Base-by-base conservation (phyloP, 2,888 invertebrate genomes). In the Ophion slaviceki region DNA sequence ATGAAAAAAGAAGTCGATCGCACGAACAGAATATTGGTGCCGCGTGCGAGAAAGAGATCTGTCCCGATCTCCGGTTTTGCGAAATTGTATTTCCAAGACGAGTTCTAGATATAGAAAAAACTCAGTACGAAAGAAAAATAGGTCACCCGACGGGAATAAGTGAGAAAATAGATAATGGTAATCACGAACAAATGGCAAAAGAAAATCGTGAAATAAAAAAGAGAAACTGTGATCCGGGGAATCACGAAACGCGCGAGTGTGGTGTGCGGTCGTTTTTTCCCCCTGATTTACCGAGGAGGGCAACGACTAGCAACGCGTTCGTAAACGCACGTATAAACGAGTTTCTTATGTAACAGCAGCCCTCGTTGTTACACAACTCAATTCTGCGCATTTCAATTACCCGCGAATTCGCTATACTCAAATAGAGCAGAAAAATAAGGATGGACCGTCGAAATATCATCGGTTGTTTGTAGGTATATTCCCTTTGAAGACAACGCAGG, bases 311-410 rank as follows among this genome's bases (percentile, higher is more conserved):
- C 74, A 64, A 84, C 57, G 36, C 45, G 28, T 17, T 24, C 64
- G 71, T 67, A 80, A 40, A 40, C 40, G 40, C 85, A 61, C 68
- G 76, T 78, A 45, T 84, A 89, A 93, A 92, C 92, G 87, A 90
- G 92, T 92, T 92, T 89, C 91, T 92, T 92, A 92, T 90, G 90
- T 91, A 92, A 93, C 88, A 62, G 67, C 68, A 67, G 82, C 45
- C 68, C 80, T 64, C 71, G 62, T 72, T 66, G 36, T 80, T 80
- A 67, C 67, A 74, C 77, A 84, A 84, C 80, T 78, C 59, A 47
- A 75, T 66, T 66, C n/a, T 32, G 67, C 8, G 67, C 36, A 10
- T 40, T 28, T 20, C 64, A 47, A 84, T 75, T 72, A 61, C 11
- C 8, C 17, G 36, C 53, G 61, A 68, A 11, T 32, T 28, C 64